These are phyloP conservation scores for Lycophotia porphyrea DNA, from an alignment of 2,888 invertebrate genomes.

Conservation along the genomic window DNA sequence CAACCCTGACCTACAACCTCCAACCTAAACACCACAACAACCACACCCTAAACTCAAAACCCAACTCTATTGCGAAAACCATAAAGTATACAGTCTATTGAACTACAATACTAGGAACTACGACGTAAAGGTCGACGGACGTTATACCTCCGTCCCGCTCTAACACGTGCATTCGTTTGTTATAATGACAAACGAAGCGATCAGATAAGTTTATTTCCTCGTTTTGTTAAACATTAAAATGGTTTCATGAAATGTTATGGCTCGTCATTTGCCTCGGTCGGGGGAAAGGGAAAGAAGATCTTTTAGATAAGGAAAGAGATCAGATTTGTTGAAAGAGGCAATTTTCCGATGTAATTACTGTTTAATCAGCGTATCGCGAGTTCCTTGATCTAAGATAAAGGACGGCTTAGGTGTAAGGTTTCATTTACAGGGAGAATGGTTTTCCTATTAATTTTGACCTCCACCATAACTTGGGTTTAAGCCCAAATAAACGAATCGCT, in stretches of 20 bases:
- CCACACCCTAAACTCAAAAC: conserved; percentile 6
- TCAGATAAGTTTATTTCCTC: conserved; percentile 56
- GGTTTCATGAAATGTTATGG: conserved; percentile 26
- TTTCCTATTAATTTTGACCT: not conserved
- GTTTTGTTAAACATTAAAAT: conserved; percentile 47
- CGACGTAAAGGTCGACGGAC: conserved; percentile 15
- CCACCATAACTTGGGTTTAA: no score
- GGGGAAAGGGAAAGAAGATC: conserved; percentile 14
- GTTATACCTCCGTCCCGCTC: conserved; percentile 43
- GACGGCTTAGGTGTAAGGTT: not conserved
- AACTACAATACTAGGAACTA: conserved; percentile 17
- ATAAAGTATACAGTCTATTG: conserved; percentile 34
- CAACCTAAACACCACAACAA: conserved; percentile 16
- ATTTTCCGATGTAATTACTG: conserved; percentile 42
- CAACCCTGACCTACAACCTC: conserved; percentile 60
- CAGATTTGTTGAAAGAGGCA: conserved; percentile 22
- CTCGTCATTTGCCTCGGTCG: not conserved
- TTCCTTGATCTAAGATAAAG: conserved; percentile 40
- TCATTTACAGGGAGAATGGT: not conserved
- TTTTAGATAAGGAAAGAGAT: conserved; percentile 33
- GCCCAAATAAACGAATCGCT: not conserved
- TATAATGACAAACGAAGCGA: conserved; percentile 57
- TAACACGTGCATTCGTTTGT: conserved; percentile 53
- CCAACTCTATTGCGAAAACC: conserved; percentile 18
- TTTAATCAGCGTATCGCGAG: conserved; percentile 24